Base-by-base conservation (phyloP, 2,113 vertebrate species). In the Percina caprodes region DNA sequence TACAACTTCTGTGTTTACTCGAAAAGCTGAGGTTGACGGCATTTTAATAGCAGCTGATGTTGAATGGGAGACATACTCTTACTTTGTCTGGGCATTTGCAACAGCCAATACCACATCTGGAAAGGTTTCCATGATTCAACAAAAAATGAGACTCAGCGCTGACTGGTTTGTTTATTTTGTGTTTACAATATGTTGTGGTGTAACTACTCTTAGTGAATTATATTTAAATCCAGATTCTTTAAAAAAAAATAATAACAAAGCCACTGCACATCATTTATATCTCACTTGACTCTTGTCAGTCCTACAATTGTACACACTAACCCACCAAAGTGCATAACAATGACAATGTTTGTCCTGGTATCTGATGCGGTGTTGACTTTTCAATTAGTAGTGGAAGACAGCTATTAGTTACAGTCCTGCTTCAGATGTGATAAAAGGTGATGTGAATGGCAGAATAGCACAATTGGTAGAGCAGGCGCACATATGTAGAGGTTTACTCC, bases 11-110 rank as follows among this genome's bases (percentile, higher is more conserved):
- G 21, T 35, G 26, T 51, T 52, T 74, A 39, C 21, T 30, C 33
- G 16, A n/a, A 61, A 60, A 54, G 18, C 66, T 69, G 30, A 62
- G 58, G 51, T 72, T 21, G 49, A 65, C 35, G 52, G n/a, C 16
- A 39, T 82, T 62, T 49, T 26, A 55, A 69, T 58, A 65, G 49
- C 45, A 51, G 66, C n/a, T 80, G 49, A 15, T 33, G 15, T 35
- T 45, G 65, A 23, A 19, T 16, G 15, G 23, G 51, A 56, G 19
- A 67, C 15, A 49, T n/a, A 54, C 15, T 54, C 24, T 18, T 1
- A 59, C 39, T 80, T 69, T 42, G 42, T 30, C 52, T 16, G 8
- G 18, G 23, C 13, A 51, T 30, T 35, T 46, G n/a, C 51, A 67
- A 39, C 5, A 35, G 15, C n/a, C 2, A 69, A 30, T 61, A 69